phyloP scores from a whole-genome alignment of 2,888 invertebrate species.

The Bursaphelenchus okinawaensis region DNA sequence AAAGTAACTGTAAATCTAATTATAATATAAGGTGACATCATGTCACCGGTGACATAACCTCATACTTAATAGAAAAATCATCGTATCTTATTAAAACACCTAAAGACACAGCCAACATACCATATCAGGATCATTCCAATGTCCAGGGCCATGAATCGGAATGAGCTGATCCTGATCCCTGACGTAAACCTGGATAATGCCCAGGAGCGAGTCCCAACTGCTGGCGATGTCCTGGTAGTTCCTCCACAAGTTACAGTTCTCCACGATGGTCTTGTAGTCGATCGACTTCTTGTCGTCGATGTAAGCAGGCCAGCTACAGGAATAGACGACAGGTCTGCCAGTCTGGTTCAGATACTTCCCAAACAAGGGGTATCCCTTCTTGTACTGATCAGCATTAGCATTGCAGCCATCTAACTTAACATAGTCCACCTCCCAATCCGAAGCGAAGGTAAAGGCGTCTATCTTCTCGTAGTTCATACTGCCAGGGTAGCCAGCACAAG shows the following conservation, averaged over 20 bases:
- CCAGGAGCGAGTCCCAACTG: slow-evolving; percentile 58
- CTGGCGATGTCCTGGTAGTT: slow-evolving; percentile 61
- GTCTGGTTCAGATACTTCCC: slow-evolving; percentile 81
- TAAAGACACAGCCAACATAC: too few species aligned
- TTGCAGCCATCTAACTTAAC: slow-evolving; percentile 96
- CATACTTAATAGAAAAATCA: too few species aligned
- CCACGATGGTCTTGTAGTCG: slow-evolving; percentile 58
- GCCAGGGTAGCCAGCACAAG: slow-evolving; percentile 94
- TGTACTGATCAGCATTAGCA: slow-evolving; percentile 68
- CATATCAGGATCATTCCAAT: slow-evolving; percentile 63
- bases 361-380: slow-evolving; percentile 82
- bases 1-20: neutral
- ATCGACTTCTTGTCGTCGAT: slow-evolving; percentile 2
- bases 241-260: slow-evolving; percentile 61
- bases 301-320: slow-evolving; percentile 16
- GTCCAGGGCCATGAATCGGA: slow-evolving; percentile 60
- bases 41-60: too few species aligned
- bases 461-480: slow-evolving; percentile 76
- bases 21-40: neutral
- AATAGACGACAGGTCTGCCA: slow-evolving; percentile 71
- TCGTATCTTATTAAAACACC: too few species aligned
- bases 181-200: slow-evolving; percentile 60
- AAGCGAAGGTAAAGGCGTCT: slow-evolving; percentile 86
- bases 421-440: slow-evolving; percentile 89
- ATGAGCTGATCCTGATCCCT: slow-evolving; percentile 59